Evolutionary conservation across 2,113 vertebrate genomes (phyloP).

Genomic region (Catharus bicknelli): DNA sequence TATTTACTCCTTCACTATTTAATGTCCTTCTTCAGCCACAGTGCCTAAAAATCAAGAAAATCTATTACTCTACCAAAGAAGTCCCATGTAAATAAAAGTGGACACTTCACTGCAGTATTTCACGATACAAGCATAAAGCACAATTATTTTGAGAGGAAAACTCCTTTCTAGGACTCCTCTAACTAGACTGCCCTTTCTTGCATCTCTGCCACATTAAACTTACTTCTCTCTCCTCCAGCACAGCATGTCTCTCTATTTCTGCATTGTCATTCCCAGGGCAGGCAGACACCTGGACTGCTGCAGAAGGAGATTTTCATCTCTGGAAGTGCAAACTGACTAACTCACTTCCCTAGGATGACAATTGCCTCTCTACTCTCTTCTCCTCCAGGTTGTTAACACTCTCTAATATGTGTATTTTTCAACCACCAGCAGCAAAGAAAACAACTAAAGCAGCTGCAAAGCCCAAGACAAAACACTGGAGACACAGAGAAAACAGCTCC

Average conservation of each 20-base stretch:
- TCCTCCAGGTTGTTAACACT: not conserved
- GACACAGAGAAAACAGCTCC: not conserved
- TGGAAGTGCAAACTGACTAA: not conserved
- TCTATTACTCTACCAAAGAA: not conserved
- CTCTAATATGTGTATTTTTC: not conserved
- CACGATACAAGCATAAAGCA: accelerated
- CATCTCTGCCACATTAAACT: not conserved
- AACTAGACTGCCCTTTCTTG: not conserved
- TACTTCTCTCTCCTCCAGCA: not conserved
- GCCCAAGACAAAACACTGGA: not conserved
- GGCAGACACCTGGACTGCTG: constrained; percentile 43
- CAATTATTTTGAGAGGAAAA: not conserved
- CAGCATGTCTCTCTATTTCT: constrained; percentile 14
- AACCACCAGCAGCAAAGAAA: not conserved
- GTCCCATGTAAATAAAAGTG: not conserved
- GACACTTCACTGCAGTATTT: not conserved
- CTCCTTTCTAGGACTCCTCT: not conserved
- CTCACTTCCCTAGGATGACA: not conserved
- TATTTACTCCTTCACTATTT: not conserved
- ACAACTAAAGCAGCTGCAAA: not conserved
- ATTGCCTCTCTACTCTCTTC: not conserved
- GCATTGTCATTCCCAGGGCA: constrained; percentile 53
- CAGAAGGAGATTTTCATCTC: not conserved
- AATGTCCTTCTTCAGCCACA: not conserved
- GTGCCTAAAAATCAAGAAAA: not conserved